Evolutionary conservation across 2,797 vertebrate genomes (phyloP), one percentile per base, ranked within the genome.

Genomic region (Channa striata): DNA sequence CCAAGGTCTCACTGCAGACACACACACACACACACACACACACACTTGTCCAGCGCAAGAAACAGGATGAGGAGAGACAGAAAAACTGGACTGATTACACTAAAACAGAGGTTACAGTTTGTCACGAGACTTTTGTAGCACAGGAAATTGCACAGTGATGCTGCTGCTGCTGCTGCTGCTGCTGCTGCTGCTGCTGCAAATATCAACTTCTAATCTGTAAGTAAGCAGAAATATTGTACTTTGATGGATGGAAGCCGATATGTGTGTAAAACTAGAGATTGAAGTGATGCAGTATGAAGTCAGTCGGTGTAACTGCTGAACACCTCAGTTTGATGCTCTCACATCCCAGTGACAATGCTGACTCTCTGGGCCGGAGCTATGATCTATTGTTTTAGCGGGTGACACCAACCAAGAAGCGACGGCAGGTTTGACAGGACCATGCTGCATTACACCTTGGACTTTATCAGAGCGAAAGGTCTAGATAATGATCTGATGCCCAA

Each of bases 1-100:
- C 77, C 80, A 78, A 87, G 84, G 91, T 91, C 90, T 91, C 71
- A 59, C 74, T 74, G 73, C 74, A 82, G 65, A 83, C 62, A 75
- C 67, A 72, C 59, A 52, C 66, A 59, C 56, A 46, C 62, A n/a
- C 36, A 80, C 25, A 65, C 61, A 76, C 11, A 53, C 37, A 67
- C 74, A 66, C 51, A 74, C 49, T 44, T 61, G 42, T 77, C 43
- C 44, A 47, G 48, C 47, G 49, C 23, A 78, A 56, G 46, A 56
- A 66, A 72, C 79, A 91, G 80, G 82, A 77, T 77, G 78, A 73
- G 63, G 81, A 78, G 78, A 85, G 49, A 78, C 78, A 83, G 21
- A 25, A 59, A 43, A 60, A 72, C 8, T 11, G 34, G 23, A 19
- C 33, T 23, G 20, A 61, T 40, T 43, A 17, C 20, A 44, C 12